Conservation (phyloP, 2,888 invertebrate genomes). For the Leucophora obtusa region DNA sequence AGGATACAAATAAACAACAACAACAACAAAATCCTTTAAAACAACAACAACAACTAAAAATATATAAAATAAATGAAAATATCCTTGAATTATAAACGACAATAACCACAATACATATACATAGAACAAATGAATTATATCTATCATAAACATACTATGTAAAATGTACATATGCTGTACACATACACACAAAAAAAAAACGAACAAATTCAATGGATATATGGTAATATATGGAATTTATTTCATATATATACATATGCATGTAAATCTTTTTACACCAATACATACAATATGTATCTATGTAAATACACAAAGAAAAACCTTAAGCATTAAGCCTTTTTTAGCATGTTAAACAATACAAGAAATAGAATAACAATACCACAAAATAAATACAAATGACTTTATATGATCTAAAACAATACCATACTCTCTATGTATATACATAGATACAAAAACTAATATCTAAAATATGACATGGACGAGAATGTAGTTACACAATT, state of each 20-base stretch:
- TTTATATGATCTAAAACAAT: constrained; percentile 10
- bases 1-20: constrained; percentile 4
- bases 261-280: constrained; percentile 15
- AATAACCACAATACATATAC: constrained; percentile 33
- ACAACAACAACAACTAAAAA: constrained; percentile 18
- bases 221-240: constrained; percentile 10
- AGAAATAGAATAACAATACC: constrained; percentile 6
- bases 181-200: background rate
- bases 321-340: constrained; percentile 14
- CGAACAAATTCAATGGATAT: constrained; percentile 17
- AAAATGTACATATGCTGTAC: background rate
- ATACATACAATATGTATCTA: constrained; percentile 18
- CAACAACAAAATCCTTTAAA: constrained; percentile 5
- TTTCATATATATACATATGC: background rate
- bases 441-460: background rate
- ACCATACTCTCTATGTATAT: background rate
- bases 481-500: too few species aligned
- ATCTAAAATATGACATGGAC: background rate
- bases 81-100: constrained; percentile 56
- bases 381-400: constrained; percentile 15
- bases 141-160: background rate
- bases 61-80: constrained; percentile 44
- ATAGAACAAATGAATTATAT: constrained; percentile 7
- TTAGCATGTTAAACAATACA: constrained; percentile 8
- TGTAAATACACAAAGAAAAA: constrained; percentile 1